A percentile compares a stretch with the other conserved stretches of the same genome.
Evolutionary conservation across 2,113 vertebrate species (phyloP).

Genomic region (Elachura formosa): DNA sequence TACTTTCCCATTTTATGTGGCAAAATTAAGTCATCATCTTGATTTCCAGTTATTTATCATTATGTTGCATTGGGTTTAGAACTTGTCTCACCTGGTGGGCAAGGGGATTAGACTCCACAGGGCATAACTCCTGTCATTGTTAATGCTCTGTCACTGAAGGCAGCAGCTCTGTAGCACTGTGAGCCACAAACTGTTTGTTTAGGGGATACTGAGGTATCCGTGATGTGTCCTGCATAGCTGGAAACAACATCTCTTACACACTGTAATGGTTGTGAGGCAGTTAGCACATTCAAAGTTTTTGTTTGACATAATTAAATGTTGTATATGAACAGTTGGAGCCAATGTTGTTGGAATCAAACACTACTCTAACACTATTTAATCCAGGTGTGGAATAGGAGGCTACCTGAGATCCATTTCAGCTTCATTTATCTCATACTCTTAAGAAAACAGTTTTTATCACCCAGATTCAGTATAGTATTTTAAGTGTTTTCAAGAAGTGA

Average conservation of each 20-base stretch:
- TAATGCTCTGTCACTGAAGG: neutral
- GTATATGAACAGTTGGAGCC: neutral
- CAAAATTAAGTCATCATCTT: neutral
- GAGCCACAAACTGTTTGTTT: neutral
- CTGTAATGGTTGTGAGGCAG: neutral
- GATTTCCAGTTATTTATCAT: neutral
- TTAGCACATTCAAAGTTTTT: neutral
- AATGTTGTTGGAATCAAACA: neutral
- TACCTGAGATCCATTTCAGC: neutral
- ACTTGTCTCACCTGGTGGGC: neutral
- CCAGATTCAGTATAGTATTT: neutral
- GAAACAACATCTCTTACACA: neutral
- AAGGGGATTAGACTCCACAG: neutral
- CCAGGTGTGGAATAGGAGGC: neutral
- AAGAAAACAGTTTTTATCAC: neutral
- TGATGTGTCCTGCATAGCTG: fast-evolving
- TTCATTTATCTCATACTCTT: neutral
- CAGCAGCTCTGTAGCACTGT: neutral
- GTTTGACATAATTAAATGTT: neutral
- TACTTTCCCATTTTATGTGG: neutral
- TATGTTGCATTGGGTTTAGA: neutral
- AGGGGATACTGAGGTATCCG: neutral
- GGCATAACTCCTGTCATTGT: neutral
- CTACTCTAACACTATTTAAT: neutral
- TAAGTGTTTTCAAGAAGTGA: neutral